These are phyloP conservation scores for Druceiella hillmani DNA, from an alignment of 2,888 invertebrate species.

Conservation along the genomic window DNA sequence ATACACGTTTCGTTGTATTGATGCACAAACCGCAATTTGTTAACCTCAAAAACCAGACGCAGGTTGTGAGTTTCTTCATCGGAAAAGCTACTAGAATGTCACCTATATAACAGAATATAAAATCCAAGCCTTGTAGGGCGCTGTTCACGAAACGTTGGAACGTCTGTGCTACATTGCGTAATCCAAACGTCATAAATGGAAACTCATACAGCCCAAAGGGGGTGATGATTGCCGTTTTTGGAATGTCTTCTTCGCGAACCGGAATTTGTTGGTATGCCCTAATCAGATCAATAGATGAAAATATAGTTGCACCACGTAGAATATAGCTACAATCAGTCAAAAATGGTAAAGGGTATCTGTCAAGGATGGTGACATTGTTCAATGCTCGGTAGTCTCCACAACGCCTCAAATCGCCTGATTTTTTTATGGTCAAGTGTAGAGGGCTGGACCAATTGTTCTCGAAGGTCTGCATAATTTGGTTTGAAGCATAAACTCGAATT, in stretches of 20 bases:
- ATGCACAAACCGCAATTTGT: no score
- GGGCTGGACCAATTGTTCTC: constrained; percentile 24
- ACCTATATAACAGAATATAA: constrained; percentile 30
- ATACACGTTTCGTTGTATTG: no score
- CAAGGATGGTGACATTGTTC: constrained; percentile 25
- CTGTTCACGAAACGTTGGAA: constrained; percentile 32
- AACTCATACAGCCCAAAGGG: constrained; percentile 30
- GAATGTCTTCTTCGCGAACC: constrained; percentile 27
- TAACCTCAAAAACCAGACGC: no score
- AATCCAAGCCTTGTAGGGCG: constrained; percentile 26
- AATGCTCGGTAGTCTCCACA: constrained; percentile 30
- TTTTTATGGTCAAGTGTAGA: constrained; percentile 25
- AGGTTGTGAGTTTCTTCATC: constrained; percentile 14
- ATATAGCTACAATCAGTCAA: constrained; percentile 26
- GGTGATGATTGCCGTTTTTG: constrained; percentile 28
- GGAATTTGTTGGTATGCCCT: constrained; percentile 33
- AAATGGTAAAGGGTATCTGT: constrained; percentile 27
- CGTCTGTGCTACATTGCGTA: constrained; percentile 33
- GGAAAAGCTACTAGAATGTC: constrained; percentile 25
- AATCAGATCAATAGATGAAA: constrained; percentile 27
- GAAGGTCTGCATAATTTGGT: constrained; percentile 15
- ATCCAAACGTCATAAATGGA: constrained; percentile 29
- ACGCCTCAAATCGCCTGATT: constrained; percentile 22
- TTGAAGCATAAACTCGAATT: constrained; percentile 19
- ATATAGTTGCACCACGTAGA: constrained; percentile 21